These are phyloP conservation scores for Tinea trinotella DNA, from an alignment of 2,888 invertebrate species.

Conservation along the genomic window DNA sequence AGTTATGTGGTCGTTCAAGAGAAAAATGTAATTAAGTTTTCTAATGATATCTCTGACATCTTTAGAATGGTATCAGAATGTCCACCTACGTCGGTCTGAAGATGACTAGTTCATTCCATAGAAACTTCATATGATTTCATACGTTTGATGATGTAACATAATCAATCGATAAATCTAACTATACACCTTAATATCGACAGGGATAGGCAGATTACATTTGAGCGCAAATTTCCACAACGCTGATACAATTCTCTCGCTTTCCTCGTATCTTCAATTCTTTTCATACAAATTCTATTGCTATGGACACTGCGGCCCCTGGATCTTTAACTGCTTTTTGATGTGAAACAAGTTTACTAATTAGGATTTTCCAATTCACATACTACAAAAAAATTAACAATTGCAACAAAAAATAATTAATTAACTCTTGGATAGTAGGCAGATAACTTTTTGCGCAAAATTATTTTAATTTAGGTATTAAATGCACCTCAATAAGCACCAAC, in stretches of 20 bases:
- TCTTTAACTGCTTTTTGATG: no score
- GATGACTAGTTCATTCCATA: neutral
- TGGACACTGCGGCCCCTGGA: no score
- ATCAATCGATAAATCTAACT: no score
- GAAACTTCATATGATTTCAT: neutral
- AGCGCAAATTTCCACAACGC: no score
- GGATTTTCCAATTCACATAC: neutral
- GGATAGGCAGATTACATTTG: no score
- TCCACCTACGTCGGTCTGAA: neutral
- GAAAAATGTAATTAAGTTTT: neutral
- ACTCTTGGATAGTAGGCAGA: neutral
- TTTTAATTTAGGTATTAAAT: neutral
- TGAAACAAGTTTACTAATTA: neutral
- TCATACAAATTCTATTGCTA: no score
- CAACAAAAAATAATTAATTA: neutral
- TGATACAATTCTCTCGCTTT: no score
- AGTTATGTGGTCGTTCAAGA: neutral
- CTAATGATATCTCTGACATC: neutral
- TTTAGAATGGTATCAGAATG: neutral
- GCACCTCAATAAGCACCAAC: slow-evolving; percentile 7
- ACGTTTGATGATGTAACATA: no score
- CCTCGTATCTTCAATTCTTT: no score
- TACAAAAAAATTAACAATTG: neutral
- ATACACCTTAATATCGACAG: no score
- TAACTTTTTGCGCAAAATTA: neutral